Base-by-base conservation (phyloP, 2,888 invertebrate genomes). In the Ichneumoninae sp. region DNA sequence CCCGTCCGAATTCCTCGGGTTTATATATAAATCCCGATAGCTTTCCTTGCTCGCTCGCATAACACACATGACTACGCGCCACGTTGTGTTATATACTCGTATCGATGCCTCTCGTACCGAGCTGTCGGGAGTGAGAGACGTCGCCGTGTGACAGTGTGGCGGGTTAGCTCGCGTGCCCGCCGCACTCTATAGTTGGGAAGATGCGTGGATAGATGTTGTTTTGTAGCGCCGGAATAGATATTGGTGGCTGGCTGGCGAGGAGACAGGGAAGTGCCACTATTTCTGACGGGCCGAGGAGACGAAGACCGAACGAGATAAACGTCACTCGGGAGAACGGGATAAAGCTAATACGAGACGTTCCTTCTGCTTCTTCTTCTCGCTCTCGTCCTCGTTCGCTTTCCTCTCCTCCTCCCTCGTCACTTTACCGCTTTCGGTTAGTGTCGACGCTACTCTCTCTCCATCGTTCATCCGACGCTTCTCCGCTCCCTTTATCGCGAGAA, bases 201-300 rank as follows among this genome's bases (percentile, higher is more conserved):
- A 85, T 83, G 92, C 92, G 90, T 91, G 92, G 92, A 90, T 92
- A 92, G 90, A 89, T 90, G 93, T 93, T 93, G 92, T 92, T 92
- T 93, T 92, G 94, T 92, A 93, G 65, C 87, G 94, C 93, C 94
- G 94, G 93, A 94, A 93, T 94, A 94, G 94, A 94, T 94, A 95
- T 95, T 94, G 94, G 94, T 91, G 94, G 94, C 94, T 36, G 94
- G 94, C 94, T 94, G 92, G 91, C 91, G 91, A 89, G 88, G 91
- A 91, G 92, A 91, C 91, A 92, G 92, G 92, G 90, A 93, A 93
- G 93, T 92, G 93, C 92, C 93, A 94, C 94, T 94, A 94, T 94
- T 94, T 94, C 93, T 94, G 94, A 94, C 93, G 93, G 90, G 88
- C 86, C 86, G 84, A 44, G 68, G 52, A 57, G 75, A 80, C 75